Percentiles rank a stretch among this genome's conserved stretches.
phyloP scores from a whole-genome alignment of 2,888 invertebrate genomes.

The Cheiracanthium punctorium region DNA sequence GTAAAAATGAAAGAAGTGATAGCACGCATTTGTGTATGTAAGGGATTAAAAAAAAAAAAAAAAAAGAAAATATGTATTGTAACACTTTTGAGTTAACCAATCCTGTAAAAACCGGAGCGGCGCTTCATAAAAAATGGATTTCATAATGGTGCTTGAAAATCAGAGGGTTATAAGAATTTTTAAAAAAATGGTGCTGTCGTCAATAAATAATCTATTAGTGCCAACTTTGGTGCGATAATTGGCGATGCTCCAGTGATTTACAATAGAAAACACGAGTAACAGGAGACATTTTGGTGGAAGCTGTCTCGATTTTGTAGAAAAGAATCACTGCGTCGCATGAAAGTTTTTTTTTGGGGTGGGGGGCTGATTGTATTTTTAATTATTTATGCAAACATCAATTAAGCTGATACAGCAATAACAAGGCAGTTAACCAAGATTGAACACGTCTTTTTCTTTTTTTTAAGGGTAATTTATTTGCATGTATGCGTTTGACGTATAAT shows the following conservation, averaged over 20 bases:
- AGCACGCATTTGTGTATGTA: background rate
- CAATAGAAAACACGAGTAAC: background rate
- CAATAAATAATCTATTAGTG: constrained; percentile 5
- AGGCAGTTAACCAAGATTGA: too few species aligned
- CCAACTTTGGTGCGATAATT: background rate
- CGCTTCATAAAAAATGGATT: background rate
- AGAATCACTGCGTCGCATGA: too few species aligned
- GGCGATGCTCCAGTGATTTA: constrained; percentile 21
- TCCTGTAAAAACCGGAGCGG: background rate
- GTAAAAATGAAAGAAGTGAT: background rate
- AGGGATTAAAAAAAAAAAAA: too few species aligned
- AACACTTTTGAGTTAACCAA: background rate
- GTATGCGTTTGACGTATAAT: too few species aligned
- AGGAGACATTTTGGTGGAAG: constrained; percentile 14
- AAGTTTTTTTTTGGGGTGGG: too few species aligned
- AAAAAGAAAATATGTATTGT: background rate
- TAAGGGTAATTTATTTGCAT: too few species aligned
- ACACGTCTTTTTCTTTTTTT: too few species aligned
- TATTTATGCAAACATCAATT: too few species aligned
- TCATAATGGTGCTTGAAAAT: background rate
- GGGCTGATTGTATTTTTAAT: too few species aligned
- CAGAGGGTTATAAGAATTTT: too few species aligned
- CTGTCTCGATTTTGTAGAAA: too few species aligned
- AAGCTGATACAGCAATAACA: too few species aligned
- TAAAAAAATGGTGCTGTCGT: background rate